These are phyloP conservation scores for Priocnemis perturbator DNA, from an alignment of 2,888 invertebrate species.

Conservation along the genomic window DNA sequence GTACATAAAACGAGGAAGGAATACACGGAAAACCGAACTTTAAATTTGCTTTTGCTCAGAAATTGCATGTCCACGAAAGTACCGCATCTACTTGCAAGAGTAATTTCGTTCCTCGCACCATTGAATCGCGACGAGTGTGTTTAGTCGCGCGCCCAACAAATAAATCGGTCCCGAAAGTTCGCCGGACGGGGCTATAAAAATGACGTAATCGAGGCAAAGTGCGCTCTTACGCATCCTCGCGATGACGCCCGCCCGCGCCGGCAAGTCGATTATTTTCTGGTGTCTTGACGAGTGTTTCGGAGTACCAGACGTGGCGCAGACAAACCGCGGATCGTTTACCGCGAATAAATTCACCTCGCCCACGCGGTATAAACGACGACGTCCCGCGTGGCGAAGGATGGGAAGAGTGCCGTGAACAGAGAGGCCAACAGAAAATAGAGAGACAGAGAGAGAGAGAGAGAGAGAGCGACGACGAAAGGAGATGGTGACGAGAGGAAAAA, in stretches of 20 bases:
- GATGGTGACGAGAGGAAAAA: conserved; percentile 7
- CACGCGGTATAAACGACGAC: conserved; percentile 11
- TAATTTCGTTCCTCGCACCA: too few relatives aligned
- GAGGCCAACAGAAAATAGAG: conserved; percentile 14
- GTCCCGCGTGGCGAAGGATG: background rate
- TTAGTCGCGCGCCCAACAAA: too few relatives aligned
- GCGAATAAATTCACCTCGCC: background rate
- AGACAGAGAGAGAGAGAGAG: conserved; percentile 18
- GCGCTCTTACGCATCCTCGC: conserved; percentile 14
- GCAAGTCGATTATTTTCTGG: conserved; percentile 42
- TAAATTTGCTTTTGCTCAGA: too few relatives aligned
- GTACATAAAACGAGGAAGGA: too few relatives aligned
- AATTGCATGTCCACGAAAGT: too few relatives aligned
- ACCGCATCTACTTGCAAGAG: too few relatives aligned
- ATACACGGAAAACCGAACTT: too few relatives aligned
- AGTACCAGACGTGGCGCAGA: conserved; percentile 15
- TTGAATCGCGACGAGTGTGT: too few relatives aligned
- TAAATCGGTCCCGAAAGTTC: too few relatives aligned
- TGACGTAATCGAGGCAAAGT: conserved; percentile 37
- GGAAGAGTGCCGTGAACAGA: background rate
- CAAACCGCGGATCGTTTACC: conserved; percentile 10
- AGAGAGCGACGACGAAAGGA: conserved; percentile 9
- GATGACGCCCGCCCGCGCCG: conserved; percentile 31
- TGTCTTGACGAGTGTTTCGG: conserved; percentile 54
- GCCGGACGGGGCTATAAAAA: conserved; percentile 23